Base-by-base conservation (phyloP, 2,113 vertebrate genomes). In the Dissostichus mawsoni region DNA sequence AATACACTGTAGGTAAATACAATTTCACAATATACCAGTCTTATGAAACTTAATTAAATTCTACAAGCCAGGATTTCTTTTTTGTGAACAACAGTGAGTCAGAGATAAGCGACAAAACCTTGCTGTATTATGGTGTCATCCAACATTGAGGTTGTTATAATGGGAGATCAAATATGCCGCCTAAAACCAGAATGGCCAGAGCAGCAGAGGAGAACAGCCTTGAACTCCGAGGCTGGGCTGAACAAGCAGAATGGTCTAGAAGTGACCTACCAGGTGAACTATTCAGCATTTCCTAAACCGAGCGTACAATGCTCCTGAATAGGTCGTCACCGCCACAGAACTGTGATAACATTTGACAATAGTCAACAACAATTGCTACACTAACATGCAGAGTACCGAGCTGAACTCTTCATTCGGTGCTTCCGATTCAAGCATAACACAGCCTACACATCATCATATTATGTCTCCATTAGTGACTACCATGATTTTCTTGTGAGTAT, bases 231-330 rank as follows among this genome's bases (percentile, higher is more conserved):
- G 75, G 77, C 81, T 82, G 76, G 8, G 55, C 83, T 71, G 77
- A 86, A 91, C 87, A 88, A 73, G 73, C 83, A 80, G 90, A 93
- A 89, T 25, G 76, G 68, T 44, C 92, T 90, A 84, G 90, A 93
- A 89, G 82, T 73, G 82, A 88, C 89, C 84, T 74, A 67, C 56
- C 61, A 84, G 76, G 74, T 50, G 81, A 82, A 86, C 76, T 45
- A 79, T 53, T 92, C 91, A 92, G 90, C 90, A 80, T 77, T 91
- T 88, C 75, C 83, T 59, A 85, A 84, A 71, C 82, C 3, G 5
- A 80, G 74, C 64, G 76, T 73, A 78, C 80, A 80, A 81, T 61
- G 66, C 58, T 74, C 66, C 69, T 87, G 83, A 90, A 83, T 81
- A 68, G 83, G 66, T 78, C 14, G n/a, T 74, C 67, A 12, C 66